Percentiles rank a stretch among this genome's conserved stretches.
Conservation (phyloP, 2,113 vertebrate species). For the Chamaea fasciata region DNA sequence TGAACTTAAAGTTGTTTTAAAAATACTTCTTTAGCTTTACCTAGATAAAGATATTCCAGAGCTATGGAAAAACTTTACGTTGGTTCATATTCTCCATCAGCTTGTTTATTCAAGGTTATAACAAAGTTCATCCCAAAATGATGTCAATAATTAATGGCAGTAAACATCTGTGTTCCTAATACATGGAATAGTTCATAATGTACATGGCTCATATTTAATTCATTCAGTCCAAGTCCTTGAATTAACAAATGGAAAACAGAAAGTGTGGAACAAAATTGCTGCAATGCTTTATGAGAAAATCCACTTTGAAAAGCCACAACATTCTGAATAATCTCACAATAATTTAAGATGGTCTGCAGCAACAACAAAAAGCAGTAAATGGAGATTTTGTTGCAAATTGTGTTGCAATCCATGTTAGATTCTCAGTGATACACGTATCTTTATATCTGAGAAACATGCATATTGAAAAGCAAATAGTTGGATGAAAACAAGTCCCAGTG, state of each 20-base stretch:
- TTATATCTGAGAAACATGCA: not conserved
- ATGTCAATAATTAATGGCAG: conserved; percentile 32
- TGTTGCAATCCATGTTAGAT: not conserved
- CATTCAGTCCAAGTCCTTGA: conserved; percentile 10
- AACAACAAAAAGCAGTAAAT: not conserved
- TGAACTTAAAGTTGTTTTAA: not conserved
- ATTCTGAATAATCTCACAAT: not conserved
- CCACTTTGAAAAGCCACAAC: not conserved
- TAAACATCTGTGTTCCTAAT: conserved; percentile 50
- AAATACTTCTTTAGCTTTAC: not conserved
- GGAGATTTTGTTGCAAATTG: not conserved
- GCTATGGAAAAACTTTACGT: not conserved
- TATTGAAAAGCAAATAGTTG: not conserved
- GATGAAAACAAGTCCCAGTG: not conserved
- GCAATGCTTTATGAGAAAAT: not conserved
- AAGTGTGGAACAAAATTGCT: not conserved
- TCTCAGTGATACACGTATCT: not conserved
- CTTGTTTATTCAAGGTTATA: not conserved
- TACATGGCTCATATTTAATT: conserved; percentile 43
- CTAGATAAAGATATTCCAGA: not conserved
- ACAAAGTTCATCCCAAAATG: conserved; percentile 18
- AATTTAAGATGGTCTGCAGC: not conserved
- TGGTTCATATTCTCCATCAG: not conserved
- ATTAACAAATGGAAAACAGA: conserved; percentile 21
- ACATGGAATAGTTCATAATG: conserved; percentile 28